Evolutionary conservation across 2,888 invertebrate species (phyloP), one percentile per base, ranked within the genome.

Genomic region (Homarus gammarus): DNA sequence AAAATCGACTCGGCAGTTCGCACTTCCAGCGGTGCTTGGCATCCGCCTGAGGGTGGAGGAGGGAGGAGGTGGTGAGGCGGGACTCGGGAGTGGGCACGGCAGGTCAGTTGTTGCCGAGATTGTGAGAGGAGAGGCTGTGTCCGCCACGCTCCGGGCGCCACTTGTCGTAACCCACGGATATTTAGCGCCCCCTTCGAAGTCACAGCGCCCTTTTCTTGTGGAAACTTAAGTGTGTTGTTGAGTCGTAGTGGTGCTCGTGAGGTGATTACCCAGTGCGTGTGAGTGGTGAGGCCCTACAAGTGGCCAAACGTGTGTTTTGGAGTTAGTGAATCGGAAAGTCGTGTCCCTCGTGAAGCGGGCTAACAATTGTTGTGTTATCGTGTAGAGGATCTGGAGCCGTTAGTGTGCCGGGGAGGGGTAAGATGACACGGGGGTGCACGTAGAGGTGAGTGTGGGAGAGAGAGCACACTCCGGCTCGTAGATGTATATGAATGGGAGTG

Each of bases 1-100:
- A 84, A 84, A 84, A 84, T 84, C 83, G 73, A 84, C 72, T 73
- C 31, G 51, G 83, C 51, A 84, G 49, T 84, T 84, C 51, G 51
- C 83, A 84, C 73, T 56, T 73, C 83, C 70, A 70, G 83, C 73
- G 83, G 83, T 33, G 56, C 51, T 49, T 84, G 83, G 83, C 83
- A 84, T 84, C 83, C 73, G 70, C 36, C 36, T 31, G 51, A 33
- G 78, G 56, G 31, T 78, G 78, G 64, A 68, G 83, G 56, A 75
- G 61, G 61, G 61, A 12, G 68, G 36, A 51, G 73, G 73, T 27
- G 73, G 75, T 15, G 72, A 18, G 72, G 44, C 31, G 38, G 44
- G 15, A 31, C 15, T 49, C 36, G 84, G 82, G 64, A 68, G 84
- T 75, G 64, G 27, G 44, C 36, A 44, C 38, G 77, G 44, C 64